A percentile compares a stretch with the other conserved stretches of the same genome.
These are phyloP conservation scores for Salminus brasiliensis DNA, from an alignment of 2,113 vertebrate species.

Conservation along the genomic window DNA sequence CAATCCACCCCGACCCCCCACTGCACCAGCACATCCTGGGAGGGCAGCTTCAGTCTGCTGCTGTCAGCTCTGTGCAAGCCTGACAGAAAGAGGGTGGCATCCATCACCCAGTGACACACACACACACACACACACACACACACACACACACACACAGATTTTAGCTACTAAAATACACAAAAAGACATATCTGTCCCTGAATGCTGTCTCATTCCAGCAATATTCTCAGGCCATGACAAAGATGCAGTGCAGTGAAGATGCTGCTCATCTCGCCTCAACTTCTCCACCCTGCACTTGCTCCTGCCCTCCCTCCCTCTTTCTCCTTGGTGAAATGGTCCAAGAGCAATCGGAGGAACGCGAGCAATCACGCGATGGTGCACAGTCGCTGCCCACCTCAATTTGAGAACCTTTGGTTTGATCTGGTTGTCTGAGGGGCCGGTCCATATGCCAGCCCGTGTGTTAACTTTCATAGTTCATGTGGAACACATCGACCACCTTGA, in stretches of 20 bases:
- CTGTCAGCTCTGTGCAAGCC: constrained; percentile 43
- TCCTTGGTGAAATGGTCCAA: constrained; percentile 34
- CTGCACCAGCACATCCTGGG: constrained; percentile 12
- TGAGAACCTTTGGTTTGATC: constrained; percentile 45
- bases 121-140: constrained; percentile 28
- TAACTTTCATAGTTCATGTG: constrained; percentile 25
- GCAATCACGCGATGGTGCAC: constrained; percentile 25
- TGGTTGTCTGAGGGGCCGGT: constrained; percentile 30
- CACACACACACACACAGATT: constrained; percentile 13
- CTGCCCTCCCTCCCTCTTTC: not conserved
- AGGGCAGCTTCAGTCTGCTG: constrained; percentile 33
- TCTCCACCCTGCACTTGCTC: not conserved
- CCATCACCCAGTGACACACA: constrained; percentile 31
- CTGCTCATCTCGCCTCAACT: constrained; percentile 6
- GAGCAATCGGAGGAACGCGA: constrained; percentile 32
- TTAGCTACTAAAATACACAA: constrained; percentile 21
- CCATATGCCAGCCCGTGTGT: constrained; percentile 42
- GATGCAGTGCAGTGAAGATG: not conserved
- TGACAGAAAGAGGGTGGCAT: constrained; percentile 50
- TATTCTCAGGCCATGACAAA: constrained; percentile 13
- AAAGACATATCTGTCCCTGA: not conserved
- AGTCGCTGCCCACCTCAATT: constrained; percentile 39
- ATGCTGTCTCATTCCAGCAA: not conserved
- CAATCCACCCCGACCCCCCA: constrained; percentile 16
- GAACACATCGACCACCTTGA: constrained; percentile 38